Percentiles rank a stretch among this genome's conserved stretches.
phyloP scores from a whole-genome alignment of 2,797 vertebrate genomes.

The Hipposideros larvatus region DNA sequence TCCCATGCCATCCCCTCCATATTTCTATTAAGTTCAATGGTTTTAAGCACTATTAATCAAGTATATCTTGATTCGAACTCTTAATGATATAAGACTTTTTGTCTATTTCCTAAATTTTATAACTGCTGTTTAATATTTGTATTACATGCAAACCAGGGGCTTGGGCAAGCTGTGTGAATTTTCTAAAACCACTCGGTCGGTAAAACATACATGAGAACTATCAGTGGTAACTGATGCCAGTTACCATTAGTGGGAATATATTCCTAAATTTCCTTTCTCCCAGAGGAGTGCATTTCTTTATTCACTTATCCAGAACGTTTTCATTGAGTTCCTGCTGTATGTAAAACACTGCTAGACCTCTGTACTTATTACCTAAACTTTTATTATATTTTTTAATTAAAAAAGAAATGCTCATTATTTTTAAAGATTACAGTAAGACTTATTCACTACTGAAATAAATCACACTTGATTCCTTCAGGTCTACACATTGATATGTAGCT shows the following conservation, averaged over 20 bases:
- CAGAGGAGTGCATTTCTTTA: not conserved
- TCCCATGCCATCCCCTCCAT: not conserved
- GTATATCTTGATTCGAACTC: slow-evolving; percentile 11
- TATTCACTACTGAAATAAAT: slow-evolving; percentile 1
- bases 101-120: slow-evolving; percentile 40
- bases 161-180: slow-evolving; percentile 17
- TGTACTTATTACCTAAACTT: not conserved
- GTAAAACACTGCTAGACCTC: not conserved
- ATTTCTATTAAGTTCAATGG: not conserved
- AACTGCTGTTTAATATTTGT: slow-evolving; percentile 25
- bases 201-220: not conserved
- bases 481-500: not conserved
- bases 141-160: not conserved
- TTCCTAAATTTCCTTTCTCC: slow-evolving; percentile 41
- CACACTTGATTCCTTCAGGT: not conserved
- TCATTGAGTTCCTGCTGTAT: slow-evolving; percentile 9
- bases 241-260: not conserved
- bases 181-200: not conserved
- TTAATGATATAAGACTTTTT: not conserved
- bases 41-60: slow-evolving; percentile 38
- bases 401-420: slow-evolving; percentile 41
- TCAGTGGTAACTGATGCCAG: not conserved
- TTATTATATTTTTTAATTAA: slow-evolving; percentile 48
- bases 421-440: not conserved
- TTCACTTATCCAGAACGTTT: not conserved